These are phyloP conservation scores for Atlantisia rogersi DNA, from an alignment of 2,113 vertebrate genomes.

Conservation along the genomic window DNA sequence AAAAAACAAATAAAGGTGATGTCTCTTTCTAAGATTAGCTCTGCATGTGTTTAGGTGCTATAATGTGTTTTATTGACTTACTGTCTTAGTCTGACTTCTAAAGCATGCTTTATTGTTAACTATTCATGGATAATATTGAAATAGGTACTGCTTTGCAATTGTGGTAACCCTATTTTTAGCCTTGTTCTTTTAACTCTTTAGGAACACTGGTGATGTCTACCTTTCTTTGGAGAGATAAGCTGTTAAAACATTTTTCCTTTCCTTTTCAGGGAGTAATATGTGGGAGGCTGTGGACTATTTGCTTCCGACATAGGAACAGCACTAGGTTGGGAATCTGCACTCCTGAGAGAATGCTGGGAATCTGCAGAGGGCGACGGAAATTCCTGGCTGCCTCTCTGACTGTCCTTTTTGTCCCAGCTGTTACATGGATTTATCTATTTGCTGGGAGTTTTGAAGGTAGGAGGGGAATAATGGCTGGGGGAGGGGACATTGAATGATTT, in stretches of 20 bases:
- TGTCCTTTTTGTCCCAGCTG: conserved; percentile 91
- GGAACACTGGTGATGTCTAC: neutral
- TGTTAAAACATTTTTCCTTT: conserved; percentile 39
- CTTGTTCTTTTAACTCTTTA: neutral
- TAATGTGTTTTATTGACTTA: neutral
- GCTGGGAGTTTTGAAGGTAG: conserved; percentile 93
- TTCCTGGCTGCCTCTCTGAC: conserved; percentile 94
- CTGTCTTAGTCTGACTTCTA: neutral
- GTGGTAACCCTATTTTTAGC: neutral
- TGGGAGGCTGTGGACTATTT: conserved; percentile 78
- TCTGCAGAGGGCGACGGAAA: conserved; percentile 98
- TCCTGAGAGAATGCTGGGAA: conserved; percentile 95
- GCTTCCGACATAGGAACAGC: conserved; percentile 84
- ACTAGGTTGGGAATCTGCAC: conserved; percentile 74
- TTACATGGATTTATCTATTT: conserved; percentile 97
- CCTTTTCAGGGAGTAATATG: conserved; percentile 85
- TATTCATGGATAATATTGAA: neutral
- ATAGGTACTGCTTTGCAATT: neutral
- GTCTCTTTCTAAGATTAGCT: neutral
- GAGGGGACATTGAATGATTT: neutral
- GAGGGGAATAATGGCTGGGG: neutral
- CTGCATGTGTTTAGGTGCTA: neutral
- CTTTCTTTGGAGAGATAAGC: neutral
- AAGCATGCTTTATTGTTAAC: neutral
- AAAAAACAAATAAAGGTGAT: neutral